A percentile compares a stretch with the other conserved stretches of the same genome.
Conservation (phyloP, 2,113 vertebrate genomes). For the Oncorhynchus mykiss region DNA sequence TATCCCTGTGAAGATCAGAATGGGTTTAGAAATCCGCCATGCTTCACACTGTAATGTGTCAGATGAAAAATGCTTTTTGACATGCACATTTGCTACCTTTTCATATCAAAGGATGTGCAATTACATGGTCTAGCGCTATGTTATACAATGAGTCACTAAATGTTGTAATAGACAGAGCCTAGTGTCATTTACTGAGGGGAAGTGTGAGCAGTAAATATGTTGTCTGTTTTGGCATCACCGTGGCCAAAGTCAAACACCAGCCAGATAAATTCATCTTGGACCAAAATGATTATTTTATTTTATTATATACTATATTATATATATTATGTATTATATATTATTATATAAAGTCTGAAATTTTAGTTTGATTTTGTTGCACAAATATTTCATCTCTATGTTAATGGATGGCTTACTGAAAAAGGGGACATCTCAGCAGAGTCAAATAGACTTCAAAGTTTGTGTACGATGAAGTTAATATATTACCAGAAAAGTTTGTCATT, state of each 20-base stretch:
- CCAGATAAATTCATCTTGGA: not conserved
- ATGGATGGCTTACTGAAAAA: not conserved
- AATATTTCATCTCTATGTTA: not conserved
- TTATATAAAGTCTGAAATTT: not conserved
- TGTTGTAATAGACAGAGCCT: not conserved
- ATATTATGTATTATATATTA: too few relatives aligned
- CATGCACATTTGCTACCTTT: not conserved
- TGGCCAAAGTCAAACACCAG: not conserved
- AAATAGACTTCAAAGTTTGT: not conserved
- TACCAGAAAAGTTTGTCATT: not conserved
- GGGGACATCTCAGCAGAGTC: not conserved
- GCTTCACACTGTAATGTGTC: not conserved
- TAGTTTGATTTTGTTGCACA: not conserved
- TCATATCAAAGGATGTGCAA: not conserved
- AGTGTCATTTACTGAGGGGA: not conserved
- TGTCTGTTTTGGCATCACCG: not conserved
- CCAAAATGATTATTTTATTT: not conserved
- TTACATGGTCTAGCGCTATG: not conserved
- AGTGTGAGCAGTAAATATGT: not conserved
- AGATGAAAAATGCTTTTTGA: constrained; percentile 27
- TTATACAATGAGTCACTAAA: not conserved
- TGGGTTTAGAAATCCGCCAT: not conserved
- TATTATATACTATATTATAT: too few relatives aligned
- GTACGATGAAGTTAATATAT: not conserved
- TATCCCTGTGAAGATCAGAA: too few relatives aligned